These are phyloP conservation scores for Centrocercus urophasianus DNA, from an alignment of 2,113 vertebrate genomes.

Conservation along the genomic window DNA sequence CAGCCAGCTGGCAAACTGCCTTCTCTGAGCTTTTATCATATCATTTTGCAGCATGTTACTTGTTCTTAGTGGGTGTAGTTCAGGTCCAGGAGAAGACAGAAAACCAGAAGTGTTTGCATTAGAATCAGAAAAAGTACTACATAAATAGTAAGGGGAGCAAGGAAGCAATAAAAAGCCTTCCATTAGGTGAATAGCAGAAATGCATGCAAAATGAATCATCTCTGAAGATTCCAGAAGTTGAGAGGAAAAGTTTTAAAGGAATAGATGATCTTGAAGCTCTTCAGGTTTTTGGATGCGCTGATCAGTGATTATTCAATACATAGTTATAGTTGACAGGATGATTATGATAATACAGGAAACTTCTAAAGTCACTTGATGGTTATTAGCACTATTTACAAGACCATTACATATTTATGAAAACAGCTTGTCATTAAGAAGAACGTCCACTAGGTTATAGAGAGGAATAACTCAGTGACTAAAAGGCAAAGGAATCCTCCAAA, in stretches of 20 bases:
- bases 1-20: constrained; percentile 29
- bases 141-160: not conserved
- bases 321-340: not conserved
- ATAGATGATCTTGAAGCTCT: not conserved
- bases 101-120: not conserved
- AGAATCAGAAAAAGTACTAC: not conserved
- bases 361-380: not conserved
- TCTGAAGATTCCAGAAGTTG: not conserved
- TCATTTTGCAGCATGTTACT: constrained; percentile 20
- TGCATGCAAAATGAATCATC: not conserved
- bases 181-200: not conserved
- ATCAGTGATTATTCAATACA: not conserved
- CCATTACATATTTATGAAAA: not conserved
- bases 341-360: not conserved
- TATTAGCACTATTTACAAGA: not conserved
- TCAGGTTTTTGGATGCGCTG: not conserved
- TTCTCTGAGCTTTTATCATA: not conserved
- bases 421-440: not conserved
- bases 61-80: not conserved
- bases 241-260: not conserved
- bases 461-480: not conserved
- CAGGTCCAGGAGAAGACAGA: not conserved
- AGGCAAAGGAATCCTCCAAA: not conserved
- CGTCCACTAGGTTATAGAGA: not conserved
- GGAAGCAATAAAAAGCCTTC: not conserved